phyloP scores from a whole-genome alignment of 1,140 invertebrate genomes.

The Pogonomyrmex barbatus region DNA sequence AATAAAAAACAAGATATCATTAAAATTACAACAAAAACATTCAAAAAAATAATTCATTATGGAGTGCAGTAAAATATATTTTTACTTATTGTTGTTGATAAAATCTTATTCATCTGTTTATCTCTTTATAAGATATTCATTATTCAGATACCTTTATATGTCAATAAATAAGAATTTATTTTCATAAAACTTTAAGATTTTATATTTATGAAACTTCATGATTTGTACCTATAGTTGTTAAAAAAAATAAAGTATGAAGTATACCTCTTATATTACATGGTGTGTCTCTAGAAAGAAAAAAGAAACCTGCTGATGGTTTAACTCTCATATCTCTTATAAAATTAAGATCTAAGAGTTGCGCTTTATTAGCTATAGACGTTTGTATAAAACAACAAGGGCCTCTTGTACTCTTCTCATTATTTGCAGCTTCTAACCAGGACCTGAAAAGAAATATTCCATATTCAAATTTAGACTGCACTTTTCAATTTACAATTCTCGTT shows the following conservation, averaged over 20 bases:
- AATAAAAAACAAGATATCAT: constrained; percentile 22
- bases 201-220: not conserved
- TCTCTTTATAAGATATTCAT: not conserved
- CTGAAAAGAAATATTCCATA: constrained; percentile 66
- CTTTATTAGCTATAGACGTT: not conserved
- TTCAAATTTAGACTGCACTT: not conserved
- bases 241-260: not conserved
- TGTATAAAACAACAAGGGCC: constrained; percentile 51
- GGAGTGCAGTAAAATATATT: not conserved
- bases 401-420: constrained; percentile 70
- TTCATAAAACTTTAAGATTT: not conserved
- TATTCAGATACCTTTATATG: not conserved
- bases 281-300: constrained; percentile 46
- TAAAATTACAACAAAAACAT: not conserved
- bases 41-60: not conserved
- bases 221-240: not conserved
- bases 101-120: not conserved
- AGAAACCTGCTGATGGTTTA: constrained; percentile 76
- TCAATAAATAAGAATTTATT: not conserved
- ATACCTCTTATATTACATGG: not conserved
- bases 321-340: constrained; percentile 68
- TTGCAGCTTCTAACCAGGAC: constrained; percentile 78
- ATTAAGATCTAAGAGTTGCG: not conserved
- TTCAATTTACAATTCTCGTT: not conserved
- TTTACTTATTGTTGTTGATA: not conserved